Conservation (phyloP, 2,113 vertebrate genomes). For the Sinocyclocheilus anshuiensis region DNA sequence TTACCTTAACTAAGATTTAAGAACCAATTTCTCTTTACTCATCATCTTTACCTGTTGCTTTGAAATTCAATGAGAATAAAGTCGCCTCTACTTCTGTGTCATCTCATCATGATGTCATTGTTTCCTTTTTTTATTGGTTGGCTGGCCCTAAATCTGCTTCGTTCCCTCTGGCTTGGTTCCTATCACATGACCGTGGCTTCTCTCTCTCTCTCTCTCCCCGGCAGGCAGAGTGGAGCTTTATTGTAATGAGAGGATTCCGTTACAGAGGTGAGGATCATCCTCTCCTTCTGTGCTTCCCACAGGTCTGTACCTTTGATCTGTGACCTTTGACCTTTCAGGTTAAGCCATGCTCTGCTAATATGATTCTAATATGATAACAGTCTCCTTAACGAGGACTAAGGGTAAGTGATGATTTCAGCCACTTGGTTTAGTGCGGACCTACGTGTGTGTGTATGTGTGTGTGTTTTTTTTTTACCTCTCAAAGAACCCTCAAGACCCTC, state of each 20-base stretch:
- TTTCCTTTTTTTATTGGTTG: constrained; percentile 35
- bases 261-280: constrained; percentile 77
- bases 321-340: constrained; percentile 74
- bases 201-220: constrained; percentile 68
- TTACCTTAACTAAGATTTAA: neutral
- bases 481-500: constrained; percentile 10
- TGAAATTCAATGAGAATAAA: constrained; percentile 24
- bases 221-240: constrained; percentile 72
- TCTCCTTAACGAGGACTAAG: constrained; percentile 75
- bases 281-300: constrained; percentile 73
- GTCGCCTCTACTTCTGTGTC: neutral
- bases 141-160: constrained; percentile 64
- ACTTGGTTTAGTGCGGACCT: constrained; percentile 45
- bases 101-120: constrained; percentile 38
- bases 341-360: constrained; percentile 77
- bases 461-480: constrained; percentile 24
- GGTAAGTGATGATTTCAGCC: constrained; percentile 30
- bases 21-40: neutral
- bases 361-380: constrained; percentile 75
- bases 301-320: constrained; percentile 77
- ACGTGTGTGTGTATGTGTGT: constrained; percentile 26
- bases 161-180: constrained; percentile 62
- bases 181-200: constrained; percentile 74
- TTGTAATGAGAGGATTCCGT: constrained; percentile 80
- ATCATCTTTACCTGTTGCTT: neutral